Base-by-base conservation (phyloP, 2,797 vertebrate species). In the Platalea minor region DNA sequence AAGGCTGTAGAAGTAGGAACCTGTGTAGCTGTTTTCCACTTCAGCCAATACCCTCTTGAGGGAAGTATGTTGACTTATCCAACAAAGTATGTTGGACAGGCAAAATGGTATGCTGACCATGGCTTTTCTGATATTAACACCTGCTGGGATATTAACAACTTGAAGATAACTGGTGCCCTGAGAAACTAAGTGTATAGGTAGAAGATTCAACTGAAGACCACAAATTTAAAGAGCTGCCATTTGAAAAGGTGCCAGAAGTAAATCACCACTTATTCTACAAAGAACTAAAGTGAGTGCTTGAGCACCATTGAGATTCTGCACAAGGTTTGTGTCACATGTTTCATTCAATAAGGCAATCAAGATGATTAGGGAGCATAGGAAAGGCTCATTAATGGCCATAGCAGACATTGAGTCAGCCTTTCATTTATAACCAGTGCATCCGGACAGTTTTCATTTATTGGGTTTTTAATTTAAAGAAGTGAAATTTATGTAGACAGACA, bases 291-390 rank as follows among this genome's bases (percentile, higher is more conserved):
- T 29, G 51, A 96, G 85, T 85, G 77, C 51, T 74, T 67, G 76
- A 92, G 72, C 69, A 74, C 63, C 75, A 81, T 35, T 87, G 88
- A 94, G 93, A 93, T 94, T 83, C 85, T 86, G 51, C 46, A 85
- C 80, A 74, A 95, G 76, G 69, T 82, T 85, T 60, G 75, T 75
- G 18, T 92, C 94, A 96, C 70, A 68, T 5, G n/a, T 82, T 75
- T 95, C 94, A 93, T 95, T 97, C 97, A 89, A 68, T 84, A 95
- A 96, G 85, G 93, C 95, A 97, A 96, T 98, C 97, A 95, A 96
- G 85, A 94, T 97, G 95, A 97, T 97, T 96, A 97, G 95, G 89
- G 85, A 94, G 81, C 72, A 31, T 94, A 96, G 88, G 79, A 94
- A 96, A 96, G 87, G 75, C 91, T 96, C 94, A 89, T 95, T 97